phyloP scores from a whole-genome alignment of 2,797 vertebrate species.

The Argya squamiceps region DNA sequence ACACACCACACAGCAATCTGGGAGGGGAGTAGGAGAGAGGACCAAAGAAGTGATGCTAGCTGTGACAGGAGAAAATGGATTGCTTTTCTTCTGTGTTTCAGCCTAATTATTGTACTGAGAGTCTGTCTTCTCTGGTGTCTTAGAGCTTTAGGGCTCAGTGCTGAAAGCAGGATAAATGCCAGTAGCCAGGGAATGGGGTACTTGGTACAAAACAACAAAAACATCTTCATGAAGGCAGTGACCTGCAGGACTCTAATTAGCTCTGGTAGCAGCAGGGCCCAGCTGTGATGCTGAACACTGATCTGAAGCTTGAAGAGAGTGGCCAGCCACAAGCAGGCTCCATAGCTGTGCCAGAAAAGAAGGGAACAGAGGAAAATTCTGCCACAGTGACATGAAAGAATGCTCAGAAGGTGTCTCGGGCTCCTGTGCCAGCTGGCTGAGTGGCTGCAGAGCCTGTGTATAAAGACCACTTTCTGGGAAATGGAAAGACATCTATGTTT shows the following conservation, averaged over 20 bases:
- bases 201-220: constrained; percentile 28
- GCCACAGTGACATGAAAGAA: constrained; percentile 19
- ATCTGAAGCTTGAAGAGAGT: constrained; percentile 43
- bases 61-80: neutral
- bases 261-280: constrained; percentile 41
- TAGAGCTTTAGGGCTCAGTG: neutral
- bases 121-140: neutral
- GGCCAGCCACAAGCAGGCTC: constrained; percentile 26
- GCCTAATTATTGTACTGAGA: neutral
- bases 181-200: neutral
- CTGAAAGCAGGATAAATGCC: constrained; percentile 6
- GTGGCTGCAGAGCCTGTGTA: neutral
- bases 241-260: constrained; percentile 56
- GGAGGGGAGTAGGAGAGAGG: neutral
- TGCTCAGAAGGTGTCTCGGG: neutral
- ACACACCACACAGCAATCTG: neutral
- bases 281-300: constrained; percentile 50
- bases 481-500: constrained; percentile 4
- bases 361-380: constrained; percentile 22
- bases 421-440: constrained; percentile 42
- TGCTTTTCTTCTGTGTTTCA: neutral
- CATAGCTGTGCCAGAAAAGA: constrained; percentile 21
- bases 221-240: constrained; percentile 15
- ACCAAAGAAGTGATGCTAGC: neutral
- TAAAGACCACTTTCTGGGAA: constrained; percentile 32